Evolutionary conservation across 2,797 vertebrate species (phyloP).

Genomic region (Novumbra hubbsi): DNA sequence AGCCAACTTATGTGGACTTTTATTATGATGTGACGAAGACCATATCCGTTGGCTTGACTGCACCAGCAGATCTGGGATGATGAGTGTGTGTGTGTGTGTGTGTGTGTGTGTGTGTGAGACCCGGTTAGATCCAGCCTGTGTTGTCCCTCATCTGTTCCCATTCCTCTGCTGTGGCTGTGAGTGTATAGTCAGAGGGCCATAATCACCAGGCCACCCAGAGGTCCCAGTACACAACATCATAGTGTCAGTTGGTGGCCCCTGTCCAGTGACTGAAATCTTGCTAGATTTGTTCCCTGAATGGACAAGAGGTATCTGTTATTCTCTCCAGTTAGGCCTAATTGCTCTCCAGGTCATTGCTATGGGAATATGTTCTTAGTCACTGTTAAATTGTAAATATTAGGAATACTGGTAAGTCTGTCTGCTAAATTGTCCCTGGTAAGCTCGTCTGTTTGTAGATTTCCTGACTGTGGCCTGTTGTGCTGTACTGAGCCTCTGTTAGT

Average conservation of each 20-base stretch:
- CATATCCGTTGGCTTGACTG: neutral
- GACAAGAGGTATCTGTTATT: too few relatives aligned
- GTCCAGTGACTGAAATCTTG: too few relatives aligned
- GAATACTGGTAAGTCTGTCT: too few relatives aligned
- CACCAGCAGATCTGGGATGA: neutral
- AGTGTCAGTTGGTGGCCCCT: too few relatives aligned
- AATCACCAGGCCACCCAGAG: constrained; percentile 28
- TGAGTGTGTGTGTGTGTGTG: constrained; percentile 15
- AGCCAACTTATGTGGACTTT: neutral
- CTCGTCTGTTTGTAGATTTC: neutral
- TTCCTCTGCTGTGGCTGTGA: constrained; percentile 11
- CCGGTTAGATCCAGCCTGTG: constrained; percentile 36
- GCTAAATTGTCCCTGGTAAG: neutral
- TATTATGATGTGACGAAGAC: neutral
- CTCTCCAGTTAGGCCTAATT: too few relatives aligned
- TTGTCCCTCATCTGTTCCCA: constrained; percentile 32
- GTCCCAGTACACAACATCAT: neutral
- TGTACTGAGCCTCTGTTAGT: constrained; percentile 44
- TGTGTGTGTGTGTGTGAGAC: constrained; percentile 11
- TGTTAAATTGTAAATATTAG: too few relatives aligned
- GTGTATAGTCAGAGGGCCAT: constrained; percentile 24
- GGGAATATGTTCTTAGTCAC: too few relatives aligned
- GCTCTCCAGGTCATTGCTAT: too few relatives aligned
- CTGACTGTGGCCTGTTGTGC: neutral
- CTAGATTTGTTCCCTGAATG: too few relatives aligned